Conservation (phyloP, 2,888 invertebrate genomes). For the Heteromyza rotundicornis region DNA sequence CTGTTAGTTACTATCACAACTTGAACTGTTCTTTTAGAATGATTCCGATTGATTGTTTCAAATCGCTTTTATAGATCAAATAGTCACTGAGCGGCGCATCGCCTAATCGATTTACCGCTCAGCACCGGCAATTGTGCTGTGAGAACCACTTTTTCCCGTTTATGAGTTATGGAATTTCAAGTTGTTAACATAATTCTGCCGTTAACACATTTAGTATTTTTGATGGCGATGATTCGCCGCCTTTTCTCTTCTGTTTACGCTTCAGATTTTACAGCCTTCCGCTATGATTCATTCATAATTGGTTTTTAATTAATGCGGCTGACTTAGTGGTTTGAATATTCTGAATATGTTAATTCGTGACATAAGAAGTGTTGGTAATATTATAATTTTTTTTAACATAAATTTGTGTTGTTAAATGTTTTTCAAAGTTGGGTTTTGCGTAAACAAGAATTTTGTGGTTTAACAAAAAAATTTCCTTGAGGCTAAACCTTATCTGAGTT, state of each 20-base stretch:
- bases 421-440: too few species aligned
- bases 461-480: too few species aligned
- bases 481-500: too few species aligned
- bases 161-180: too few species aligned
- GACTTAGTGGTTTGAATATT: background rate
- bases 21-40: too few species aligned
- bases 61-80: background rate
- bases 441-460: too few species aligned
- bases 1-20: too few species aligned
- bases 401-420: too few species aligned
- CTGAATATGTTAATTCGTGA: background rate
- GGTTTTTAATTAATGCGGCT: conserved; percentile 46
- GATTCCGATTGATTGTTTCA: too few species aligned
- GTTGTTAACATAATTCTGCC: conserved; percentile 50
- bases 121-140: background rate
- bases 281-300: conserved; percentile 50
- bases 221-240: conserved; percentile 39
- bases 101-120: background rate
- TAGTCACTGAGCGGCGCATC: background rate
- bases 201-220: conserved; percentile 51
- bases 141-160: too few species aligned
- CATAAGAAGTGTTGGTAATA: too few species aligned
- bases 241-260: background rate
- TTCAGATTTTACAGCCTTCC: conserved; percentile 10
- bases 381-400: too few species aligned